Base-by-base conservation (phyloP, 1,140 invertebrate species). In the Lasioglossum albipes region DNA sequence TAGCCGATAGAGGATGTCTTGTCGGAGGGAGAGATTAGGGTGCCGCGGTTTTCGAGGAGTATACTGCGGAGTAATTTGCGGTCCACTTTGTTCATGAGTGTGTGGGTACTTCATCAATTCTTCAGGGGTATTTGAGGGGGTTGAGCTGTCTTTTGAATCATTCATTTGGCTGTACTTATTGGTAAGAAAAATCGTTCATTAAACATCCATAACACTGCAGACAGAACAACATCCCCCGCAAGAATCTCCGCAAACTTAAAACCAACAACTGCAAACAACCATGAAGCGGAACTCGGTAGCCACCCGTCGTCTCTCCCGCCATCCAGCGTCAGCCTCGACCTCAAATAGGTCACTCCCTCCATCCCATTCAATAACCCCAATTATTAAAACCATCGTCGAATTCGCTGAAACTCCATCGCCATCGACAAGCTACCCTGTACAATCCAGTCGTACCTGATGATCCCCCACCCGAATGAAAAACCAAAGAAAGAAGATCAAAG, bases 1-100 rank as follows among this genome's bases (percentile, higher is more conserved):
- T 54, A 70, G 31, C 52, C 57, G 42, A 76, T 45, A 42, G 52
- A 36, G 9, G 27, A 76, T 65, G 66, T 76, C 79, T 81, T 76
- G 69, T 65, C 73, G 70, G 13, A 54, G 52, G 13, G 20, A 3
- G 10, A 42, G n/a, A 65, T 77, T 71, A 62, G 22, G 22, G 69
- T 65, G 54, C 59, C 59, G 45, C 18, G 68, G 59, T 72, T 70
- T 70, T 42, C 45, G 27, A 45, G n/a, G 65, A 45, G 10, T 57
- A 27, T 27, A 27, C 27, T 27, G 27, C n/a, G n/a, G n/a, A n/a
- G n/a, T n/a, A 27, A 27, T 27, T 27, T 27, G 27, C 0, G 27
- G 27, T 27, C 27, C 1, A 1, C 27, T 27, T 27, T 36, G 36
- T 36, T 36, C 36, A 5, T 2, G 36, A 36, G 36, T 36, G 36